phyloP scores from a whole-genome alignment of 64 coral and sea anemone species.

The Stylophora pistillata region DNA sequence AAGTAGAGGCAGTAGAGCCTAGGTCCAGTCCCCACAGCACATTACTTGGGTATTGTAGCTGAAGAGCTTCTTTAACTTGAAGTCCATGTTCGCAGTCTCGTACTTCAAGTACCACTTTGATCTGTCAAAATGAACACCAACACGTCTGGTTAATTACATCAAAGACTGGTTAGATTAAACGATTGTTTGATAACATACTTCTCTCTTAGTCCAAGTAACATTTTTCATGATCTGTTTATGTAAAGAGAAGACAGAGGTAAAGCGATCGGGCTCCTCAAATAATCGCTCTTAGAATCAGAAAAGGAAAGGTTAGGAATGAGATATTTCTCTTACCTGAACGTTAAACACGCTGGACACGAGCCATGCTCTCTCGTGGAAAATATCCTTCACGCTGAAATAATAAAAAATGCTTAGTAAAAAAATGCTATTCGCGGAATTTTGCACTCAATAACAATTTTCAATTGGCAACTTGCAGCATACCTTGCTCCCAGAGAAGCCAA shows the following conservation, averaged over 20 bases:
- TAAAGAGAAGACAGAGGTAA: too few species aligned
- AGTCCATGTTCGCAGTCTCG: constrained; percentile 47
- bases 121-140: constrained; percentile 7
- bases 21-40: constrained; percentile 50
- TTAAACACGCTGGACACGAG: constrained; percentile 72
- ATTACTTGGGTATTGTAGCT: constrained; percentile 39
- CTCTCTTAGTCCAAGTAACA: too few species aligned
- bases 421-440: not conserved
- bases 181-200: not conserved
- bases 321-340: constrained; percentile 52
- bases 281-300: too few species aligned
- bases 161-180: not conserved
- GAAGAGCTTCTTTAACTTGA: constrained; percentile 54
- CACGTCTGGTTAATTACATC: not conserved
- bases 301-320: not conserved
- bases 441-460: too few species aligned
- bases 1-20: not conserved
- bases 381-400: constrained; percentile 69
- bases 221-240: too few species aligned
- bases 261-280: too few species aligned
- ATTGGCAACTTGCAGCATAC: not conserved
- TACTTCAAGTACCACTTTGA: constrained; percentile 49
- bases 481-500: constrained; percentile 60
- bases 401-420: not conserved
- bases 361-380: constrained; percentile 79